Evolutionary conservation across 2,113 vertebrate species (phyloP).

Genomic region (Gambusia affinis): DNA sequence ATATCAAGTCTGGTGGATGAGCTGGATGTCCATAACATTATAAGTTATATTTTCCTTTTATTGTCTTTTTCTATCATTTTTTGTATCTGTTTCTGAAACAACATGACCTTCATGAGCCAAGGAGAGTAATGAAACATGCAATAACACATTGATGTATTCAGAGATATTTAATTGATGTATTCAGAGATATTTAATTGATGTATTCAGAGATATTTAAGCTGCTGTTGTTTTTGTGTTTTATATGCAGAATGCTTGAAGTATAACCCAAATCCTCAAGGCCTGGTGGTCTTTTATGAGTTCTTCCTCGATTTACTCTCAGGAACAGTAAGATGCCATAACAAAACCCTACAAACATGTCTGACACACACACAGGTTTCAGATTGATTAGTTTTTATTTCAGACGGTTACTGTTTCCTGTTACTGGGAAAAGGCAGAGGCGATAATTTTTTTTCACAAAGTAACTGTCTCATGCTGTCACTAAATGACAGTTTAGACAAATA

Average conservation of each 20-base stretch:
- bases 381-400: neutral
- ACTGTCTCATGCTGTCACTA: too few relatives aligned
- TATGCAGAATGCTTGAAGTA: constrained; percentile 75
- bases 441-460: too few relatives aligned
- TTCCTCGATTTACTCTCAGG: constrained; percentile 86
- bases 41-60: neutral
- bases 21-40: too few relatives aligned
- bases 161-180: neutral
- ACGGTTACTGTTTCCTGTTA: neutral
- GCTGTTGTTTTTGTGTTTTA: constrained; percentile 15
- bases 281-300: constrained; percentile 78
- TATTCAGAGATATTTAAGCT: constrained; percentile 4
- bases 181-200: neutral
- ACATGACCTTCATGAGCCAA: neutral
- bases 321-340: constrained; percentile 74
- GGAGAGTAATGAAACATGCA: neutral
- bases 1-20: too few relatives aligned
- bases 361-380: neutral
- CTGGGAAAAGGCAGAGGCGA: too few relatives aligned
- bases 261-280: constrained; percentile 61
- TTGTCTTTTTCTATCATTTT: neutral
- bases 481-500: too few relatives aligned
- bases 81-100: neutral
- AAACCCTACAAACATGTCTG: neutral
- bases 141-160: neutral